Evolutionary conservation across 2,113 vertebrate genomes (phyloP), one percentile per base, ranked within the genome.

Genomic region (Lutjanus erythropterus): DNA sequence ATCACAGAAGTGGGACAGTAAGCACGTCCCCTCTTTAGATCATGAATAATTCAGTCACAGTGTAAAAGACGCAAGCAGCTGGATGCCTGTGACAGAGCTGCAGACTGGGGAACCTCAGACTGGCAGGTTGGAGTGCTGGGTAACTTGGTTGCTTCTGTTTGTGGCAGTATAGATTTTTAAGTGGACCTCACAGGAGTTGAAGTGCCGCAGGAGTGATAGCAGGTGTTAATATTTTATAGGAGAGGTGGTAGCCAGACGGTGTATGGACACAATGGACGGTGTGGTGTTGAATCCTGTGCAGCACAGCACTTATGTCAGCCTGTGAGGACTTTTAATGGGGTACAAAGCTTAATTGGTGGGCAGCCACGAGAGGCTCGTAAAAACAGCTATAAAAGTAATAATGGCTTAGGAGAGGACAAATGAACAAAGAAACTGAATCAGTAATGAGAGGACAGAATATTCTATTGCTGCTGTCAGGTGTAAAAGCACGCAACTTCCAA

Each of bases 331-430:
- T 89, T 89, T 90, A 91, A 92, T 90, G 84, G 66, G 75, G 71
- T 87, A 67, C 84, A 90, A 58, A 79, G 80, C 86, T 80, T 90
- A 91, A 91, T 90, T 90, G 88, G 86, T 87, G 78, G 85, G 85
- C 76, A 80, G 88, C 89, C 78, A 72, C 59, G 53, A 80, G 84
- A 78, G 90, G 74, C 69, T 86, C 74, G 9, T 90, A 92, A 93
- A 92, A 92, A 89, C 52, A 80, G 84, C 90, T 73, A 83, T 94
- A 89, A 94, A 92, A 89, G 90, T 85, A 85, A 89, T 89, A 92
- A 93, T 89, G 79, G 82, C 78, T 70, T 47, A 71, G 67, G 77
- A 75, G 82, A 91, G 84, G 87, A 92, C 78, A 72, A 89, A 89
- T 71, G 65, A 89, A 88, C 71, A 84, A 87, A 88, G 73, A 85